These are phyloP conservation scores for Struthidea cinerea DNA, from an alignment of 2,113 vertebrate genomes.

Conservation along the genomic window DNA sequence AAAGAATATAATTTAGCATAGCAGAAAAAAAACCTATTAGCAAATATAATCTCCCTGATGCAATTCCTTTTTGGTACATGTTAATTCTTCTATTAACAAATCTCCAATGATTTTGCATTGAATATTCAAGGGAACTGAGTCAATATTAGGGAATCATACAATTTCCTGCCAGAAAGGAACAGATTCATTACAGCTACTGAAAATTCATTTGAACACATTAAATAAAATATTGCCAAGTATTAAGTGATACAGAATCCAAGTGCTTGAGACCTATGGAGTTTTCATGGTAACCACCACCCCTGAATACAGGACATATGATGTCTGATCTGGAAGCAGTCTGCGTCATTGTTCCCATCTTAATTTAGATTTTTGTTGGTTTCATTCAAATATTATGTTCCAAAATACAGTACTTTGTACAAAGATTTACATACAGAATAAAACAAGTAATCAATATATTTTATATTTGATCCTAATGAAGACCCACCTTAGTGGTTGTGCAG, in stretches of 20 bases:
- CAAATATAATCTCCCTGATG: slow-evolving; percentile 42
- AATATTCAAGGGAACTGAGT: slow-evolving; percentile 35
- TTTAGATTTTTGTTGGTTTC: background rate
- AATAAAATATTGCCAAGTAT: background rate
- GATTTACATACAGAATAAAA: background rate
- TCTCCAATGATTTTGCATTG: slow-evolving; percentile 27
- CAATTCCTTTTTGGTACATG: background rate
- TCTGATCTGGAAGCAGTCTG: background rate
- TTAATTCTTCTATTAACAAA: slow-evolving; percentile 40
- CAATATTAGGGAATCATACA: slow-evolving; percentile 24
- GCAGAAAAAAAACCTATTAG: background rate
- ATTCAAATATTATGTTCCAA: background rate
- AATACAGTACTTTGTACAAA: background rate
- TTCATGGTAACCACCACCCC: background rate
- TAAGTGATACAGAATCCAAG: background rate
- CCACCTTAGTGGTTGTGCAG: background rate
- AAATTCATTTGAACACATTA: background rate
- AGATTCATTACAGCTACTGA: background rate
- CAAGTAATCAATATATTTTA: background rate
- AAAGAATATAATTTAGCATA: slow-evolving; percentile 1
- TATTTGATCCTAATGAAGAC: background rate
- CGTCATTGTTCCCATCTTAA: background rate
- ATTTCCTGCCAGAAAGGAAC: background rate
- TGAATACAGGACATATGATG: background rate
- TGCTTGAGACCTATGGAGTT: background rate